Evolutionary conservation across 1,140 invertebrate genomes (phyloP).

Genomic region (Drosophila nigromelanica): DNA sequence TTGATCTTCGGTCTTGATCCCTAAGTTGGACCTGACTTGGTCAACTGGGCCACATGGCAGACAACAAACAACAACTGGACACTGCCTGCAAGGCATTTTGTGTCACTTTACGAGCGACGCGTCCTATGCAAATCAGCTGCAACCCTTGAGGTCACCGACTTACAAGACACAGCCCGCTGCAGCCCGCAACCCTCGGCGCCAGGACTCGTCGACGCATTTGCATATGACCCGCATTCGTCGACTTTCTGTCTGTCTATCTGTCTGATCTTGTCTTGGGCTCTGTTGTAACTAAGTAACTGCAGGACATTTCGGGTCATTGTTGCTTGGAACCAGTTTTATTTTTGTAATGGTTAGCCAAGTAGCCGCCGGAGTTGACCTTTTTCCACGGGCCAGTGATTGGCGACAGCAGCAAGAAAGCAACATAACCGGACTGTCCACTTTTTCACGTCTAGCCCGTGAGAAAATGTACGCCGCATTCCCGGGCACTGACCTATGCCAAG

Average conservation of each 20-base stretch:
- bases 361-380: constrained; percentile 52
- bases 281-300: constrained; percentile 71
- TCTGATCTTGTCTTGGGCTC: constrained; percentile 14
- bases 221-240: constrained; percentile 64
- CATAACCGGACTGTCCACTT: constrained; percentile 83
- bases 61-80: constrained; percentile 57
- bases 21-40: constrained; percentile 27
- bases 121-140: constrained; percentile 68
- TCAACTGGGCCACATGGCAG: constrained; percentile 36
- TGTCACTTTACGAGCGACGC: constrained; percentile 44
- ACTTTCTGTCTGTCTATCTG: constrained; percentile 44
- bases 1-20: constrained; percentile 32
- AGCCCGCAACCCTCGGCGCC: constrained; percentile 36
- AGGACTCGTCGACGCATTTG: constrained; percentile 33
- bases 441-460: constrained; percentile 63
- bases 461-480: constrained; percentile 51
- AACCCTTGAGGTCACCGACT: constrained; percentile 67
- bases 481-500: constrained; percentile 63
- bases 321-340: constrained; percentile 66
- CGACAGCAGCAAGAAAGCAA: constrained; percentile 33
- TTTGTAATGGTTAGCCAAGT: constrained; percentile 14
- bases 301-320: constrained; percentile 74
- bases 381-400: constrained; percentile 16
- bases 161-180: constrained; percentile 56
- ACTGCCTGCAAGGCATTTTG: constrained; percentile 45